phyloP scores from a whole-genome alignment of 2,888 invertebrate genomes.

The Argynnis bischoffii region DNA sequence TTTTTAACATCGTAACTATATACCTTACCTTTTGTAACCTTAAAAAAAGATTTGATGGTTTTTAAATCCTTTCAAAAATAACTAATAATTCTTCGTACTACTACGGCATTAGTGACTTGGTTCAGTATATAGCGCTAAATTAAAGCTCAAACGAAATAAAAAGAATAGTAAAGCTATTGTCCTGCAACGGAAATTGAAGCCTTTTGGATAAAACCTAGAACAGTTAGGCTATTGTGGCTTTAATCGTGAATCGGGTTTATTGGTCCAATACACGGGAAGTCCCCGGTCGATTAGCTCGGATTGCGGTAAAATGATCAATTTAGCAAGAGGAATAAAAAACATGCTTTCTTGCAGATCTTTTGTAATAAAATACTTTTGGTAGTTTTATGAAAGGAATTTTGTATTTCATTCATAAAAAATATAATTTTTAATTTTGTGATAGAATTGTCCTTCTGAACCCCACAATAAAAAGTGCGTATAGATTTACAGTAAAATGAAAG shows the following conservation, averaged over 20 bases:
- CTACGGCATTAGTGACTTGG: slow-evolving; percentile 1
- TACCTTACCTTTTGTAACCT: background rate
- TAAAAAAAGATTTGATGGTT: background rate
- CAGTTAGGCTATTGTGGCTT: slow-evolving; percentile 34
- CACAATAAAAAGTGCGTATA: too few species aligned
- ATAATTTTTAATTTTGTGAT: too few species aligned
- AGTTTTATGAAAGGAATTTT: too few species aligned
- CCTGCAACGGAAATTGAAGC: slow-evolving; percentile 36
- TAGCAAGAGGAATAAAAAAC: slow-evolving; percentile 35
- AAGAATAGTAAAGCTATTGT: slow-evolving; percentile 33
- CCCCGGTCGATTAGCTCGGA: slow-evolving; percentile 37
- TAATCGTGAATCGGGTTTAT: slow-evolving; percentile 35
- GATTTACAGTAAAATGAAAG: too few species aligned
- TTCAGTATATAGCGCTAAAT: slow-evolving; percentile 27
- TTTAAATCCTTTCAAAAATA: background rate
- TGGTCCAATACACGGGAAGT: slow-evolving; percentile 36
- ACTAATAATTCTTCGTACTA: background rate
- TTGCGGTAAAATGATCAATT: slow-evolving; percentile 39
- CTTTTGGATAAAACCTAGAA: slow-evolving; percentile 34
- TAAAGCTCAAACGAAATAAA: slow-evolving; percentile 30
- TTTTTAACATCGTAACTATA: background rate
- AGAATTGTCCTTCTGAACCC: too few species aligned
- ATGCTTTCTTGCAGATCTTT: slow-evolving; percentile 32
- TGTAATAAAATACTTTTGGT: background rate
- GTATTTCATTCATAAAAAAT: too few species aligned